Conservation (phyloP, 2,888 invertebrate species). For the Eupeodes latifasciatus region DNA sequence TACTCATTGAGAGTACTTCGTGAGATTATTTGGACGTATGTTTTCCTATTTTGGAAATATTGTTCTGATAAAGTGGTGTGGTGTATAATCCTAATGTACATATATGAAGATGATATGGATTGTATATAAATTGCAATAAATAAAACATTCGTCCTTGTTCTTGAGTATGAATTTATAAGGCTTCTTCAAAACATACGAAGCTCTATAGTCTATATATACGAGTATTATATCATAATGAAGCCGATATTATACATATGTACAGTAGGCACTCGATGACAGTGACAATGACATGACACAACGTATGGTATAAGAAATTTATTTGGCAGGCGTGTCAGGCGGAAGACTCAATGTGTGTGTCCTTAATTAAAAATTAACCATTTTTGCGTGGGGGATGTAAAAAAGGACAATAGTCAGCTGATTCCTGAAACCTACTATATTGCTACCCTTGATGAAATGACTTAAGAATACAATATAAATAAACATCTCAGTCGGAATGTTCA, state of each 20-base stretch:
- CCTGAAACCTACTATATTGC: neutral
- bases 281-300: conserved; percentile 25
- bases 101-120: no score
- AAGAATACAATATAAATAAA: conserved; percentile 1
- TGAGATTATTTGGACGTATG: conserved; percentile 14
- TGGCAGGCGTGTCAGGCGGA: neutral
- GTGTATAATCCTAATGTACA: no score
- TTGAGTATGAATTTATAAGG: conserved; percentile 10
- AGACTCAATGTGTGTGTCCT: conserved; percentile 13
- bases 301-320: neutral
- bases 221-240: neutral
- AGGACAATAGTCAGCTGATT: neutral
- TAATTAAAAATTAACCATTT: conserved; percentile 30
- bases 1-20: neutral
- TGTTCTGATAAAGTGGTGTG: neutral
- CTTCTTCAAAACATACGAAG: conserved; percentile 4
- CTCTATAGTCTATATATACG: neutral
- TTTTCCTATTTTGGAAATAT: conserved; percentile 11
- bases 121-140: conserved; percentile 11
- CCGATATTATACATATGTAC: neutral
- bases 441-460: neutral
- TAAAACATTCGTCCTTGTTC: conserved; percentile 24
- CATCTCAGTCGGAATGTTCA: neutral
- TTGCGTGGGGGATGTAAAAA: neutral
- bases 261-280: conserved; percentile 26